These are phyloP conservation scores for Oscheius sp. DNA, from an alignment of 2,888 invertebrate genomes.

Conservation along the genomic window DNA sequence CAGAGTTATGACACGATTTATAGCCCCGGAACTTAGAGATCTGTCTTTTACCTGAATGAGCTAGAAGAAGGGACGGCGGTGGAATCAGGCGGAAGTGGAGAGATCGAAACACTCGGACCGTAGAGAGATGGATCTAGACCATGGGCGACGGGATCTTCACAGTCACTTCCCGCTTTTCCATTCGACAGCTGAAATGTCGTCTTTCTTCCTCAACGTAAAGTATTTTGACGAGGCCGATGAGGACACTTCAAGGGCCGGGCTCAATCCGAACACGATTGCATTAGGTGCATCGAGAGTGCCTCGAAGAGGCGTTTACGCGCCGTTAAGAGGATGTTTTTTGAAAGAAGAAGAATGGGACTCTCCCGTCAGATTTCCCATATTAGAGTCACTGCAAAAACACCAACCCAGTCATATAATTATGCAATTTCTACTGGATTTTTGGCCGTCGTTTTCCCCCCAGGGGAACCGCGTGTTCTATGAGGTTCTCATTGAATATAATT, in stretches of 20 bases:
- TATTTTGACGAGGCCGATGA: constrained; percentile 7
- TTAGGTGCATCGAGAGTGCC: constrained; percentile 24
- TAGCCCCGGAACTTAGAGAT: not conserved
- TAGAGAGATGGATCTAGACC: constrained; percentile 65
- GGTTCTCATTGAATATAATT: too few species aligned
- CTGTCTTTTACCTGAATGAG: constrained; percentile 20
- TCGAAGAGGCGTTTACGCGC: not conserved
- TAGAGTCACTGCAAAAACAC: too few species aligned
- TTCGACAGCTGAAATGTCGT: constrained; percentile 11
- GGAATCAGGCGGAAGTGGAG: constrained; percentile 27
- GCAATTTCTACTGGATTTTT: too few species aligned
- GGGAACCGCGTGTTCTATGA: too few species aligned
- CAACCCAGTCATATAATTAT: too few species aligned
- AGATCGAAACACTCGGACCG: constrained; percentile 41
- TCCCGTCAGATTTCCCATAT: too few species aligned
- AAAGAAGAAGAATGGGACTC: not conserved
- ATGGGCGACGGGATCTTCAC: constrained; percentile 58
- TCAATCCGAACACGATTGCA: constrained; percentile 28
- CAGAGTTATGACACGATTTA: not conserved
- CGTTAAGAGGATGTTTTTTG: not conserved
- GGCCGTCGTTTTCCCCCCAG: too few species aligned
- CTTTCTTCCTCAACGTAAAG: not conserved
- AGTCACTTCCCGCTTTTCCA: constrained; percentile 44
- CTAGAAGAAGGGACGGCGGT: constrained; percentile 19
- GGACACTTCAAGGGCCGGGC: constrained; percentile 4